phyloP scores from a whole-genome alignment of 1,140 invertebrate species.

The Arctopsyche grandis region DNA sequence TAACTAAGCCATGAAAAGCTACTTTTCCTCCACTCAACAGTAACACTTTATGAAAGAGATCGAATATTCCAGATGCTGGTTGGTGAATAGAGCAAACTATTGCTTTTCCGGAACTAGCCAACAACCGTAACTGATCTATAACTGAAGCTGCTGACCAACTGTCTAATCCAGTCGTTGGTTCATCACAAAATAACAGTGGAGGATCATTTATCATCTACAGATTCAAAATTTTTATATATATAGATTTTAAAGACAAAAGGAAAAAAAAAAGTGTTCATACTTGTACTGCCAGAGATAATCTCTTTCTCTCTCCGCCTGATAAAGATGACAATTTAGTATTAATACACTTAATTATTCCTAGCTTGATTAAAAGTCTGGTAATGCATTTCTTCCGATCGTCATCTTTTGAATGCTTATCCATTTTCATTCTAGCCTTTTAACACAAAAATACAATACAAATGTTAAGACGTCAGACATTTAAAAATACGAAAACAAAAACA shows the following conservation, averaged over 20 bases:
- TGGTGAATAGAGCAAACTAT: slow-evolving; percentile 90
- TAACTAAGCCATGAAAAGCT: slow-evolving; percentile 80
- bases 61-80: slow-evolving; percentile 85
- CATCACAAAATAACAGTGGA: slow-evolving; percentile 82
- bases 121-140: slow-evolving; percentile 73
- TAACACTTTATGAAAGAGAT: slow-evolving; percentile 82
- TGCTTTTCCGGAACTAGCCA: slow-evolving; percentile 76
- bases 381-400: slow-evolving; percentile 62
- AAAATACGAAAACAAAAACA: not conserved
- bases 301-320: slow-evolving; percentile 89
- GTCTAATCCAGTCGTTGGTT: slow-evolving; percentile 85
- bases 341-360: slow-evolving; percentile 75
- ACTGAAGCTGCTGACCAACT: slow-evolving; percentile 82
- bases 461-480: not conserved
- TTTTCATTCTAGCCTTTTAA: slow-evolving; percentile 68
- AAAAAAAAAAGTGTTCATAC: slow-evolving; percentile 67
- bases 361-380: slow-evolving; percentile 64
- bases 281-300: slow-evolving; percentile 87
- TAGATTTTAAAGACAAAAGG: slow-evolving; percentile 2
- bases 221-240: slow-evolving; percentile 3
- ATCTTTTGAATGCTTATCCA: slow-evolving; percentile 65
- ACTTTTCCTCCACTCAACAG: slow-evolving; percentile 81
- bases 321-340: slow-evolving; percentile 73
- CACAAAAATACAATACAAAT: not conserved
- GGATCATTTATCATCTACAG: slow-evolving; percentile 78